These are phyloP conservation scores for Hypomesus transpacificus DNA, from an alignment of 2,113 vertebrate species.

Conservation along the genomic window DNA sequence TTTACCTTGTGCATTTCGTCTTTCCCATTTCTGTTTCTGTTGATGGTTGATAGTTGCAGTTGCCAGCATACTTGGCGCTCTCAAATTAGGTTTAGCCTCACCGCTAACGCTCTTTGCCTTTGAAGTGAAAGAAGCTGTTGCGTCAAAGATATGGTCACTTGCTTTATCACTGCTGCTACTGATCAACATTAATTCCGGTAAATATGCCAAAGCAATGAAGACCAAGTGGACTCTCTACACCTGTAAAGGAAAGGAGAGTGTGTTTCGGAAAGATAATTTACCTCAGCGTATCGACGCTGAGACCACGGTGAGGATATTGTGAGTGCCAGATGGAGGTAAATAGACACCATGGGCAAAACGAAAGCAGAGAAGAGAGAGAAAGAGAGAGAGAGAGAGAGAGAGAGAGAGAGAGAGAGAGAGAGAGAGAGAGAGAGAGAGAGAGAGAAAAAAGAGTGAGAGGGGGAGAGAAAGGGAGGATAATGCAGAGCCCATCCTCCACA, in stretches of 20 bases:
- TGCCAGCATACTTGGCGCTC: constrained; percentile 13
- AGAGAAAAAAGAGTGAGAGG: constrained; percentile 8
- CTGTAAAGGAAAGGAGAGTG: constrained; percentile 13
- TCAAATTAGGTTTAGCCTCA: constrained; percentile 4
- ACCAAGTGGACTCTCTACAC: constrained; percentile 31
- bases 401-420: constrained; percentile 10
- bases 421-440: neutral
- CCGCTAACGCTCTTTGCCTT: neutral
- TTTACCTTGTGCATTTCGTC: constrained; percentile 10
- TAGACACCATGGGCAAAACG: neutral
- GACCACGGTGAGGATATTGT: neutral
- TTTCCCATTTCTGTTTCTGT: constrained; percentile 22
- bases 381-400: neutral
- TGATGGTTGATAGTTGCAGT: constrained; percentile 17
- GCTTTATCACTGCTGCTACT: neutral
- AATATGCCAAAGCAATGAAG: constrained; percentile 30
- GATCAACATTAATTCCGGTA: constrained; percentile 28
- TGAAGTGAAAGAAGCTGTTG: constrained; percentile 36
- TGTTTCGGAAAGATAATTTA: constrained; percentile 35
- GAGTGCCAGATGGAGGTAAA: constrained; percentile 20
- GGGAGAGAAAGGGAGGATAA: neutral
- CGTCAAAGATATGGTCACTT: constrained; percentile 17
- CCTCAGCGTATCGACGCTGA: constrained; percentile 16
- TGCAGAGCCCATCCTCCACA: constrained; percentile 11
- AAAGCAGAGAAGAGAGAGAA: constrained; percentile 9